Percentiles rank a stretch among this genome's conserved stretches.
Conservation (phyloP, 2,888 invertebrate genomes). For the Trachelus iudaicus region DNA sequence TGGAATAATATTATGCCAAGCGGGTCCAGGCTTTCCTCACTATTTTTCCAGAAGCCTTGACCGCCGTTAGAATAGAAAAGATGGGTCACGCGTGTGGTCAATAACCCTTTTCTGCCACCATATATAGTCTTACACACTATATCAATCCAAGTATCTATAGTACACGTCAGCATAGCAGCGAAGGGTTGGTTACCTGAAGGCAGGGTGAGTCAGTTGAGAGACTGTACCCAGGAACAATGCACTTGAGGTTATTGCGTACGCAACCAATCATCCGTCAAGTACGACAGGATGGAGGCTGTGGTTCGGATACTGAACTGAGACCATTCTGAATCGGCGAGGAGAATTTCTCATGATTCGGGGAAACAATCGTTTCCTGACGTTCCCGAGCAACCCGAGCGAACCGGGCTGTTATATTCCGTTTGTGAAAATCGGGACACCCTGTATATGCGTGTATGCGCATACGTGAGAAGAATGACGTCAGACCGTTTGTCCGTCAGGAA, state of each 20-base stretch:
- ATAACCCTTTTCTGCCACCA: background rate
- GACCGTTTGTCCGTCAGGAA: background rate
- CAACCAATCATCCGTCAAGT: background rate
- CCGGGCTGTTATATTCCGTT: background rate
- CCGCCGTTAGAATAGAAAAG: background rate
- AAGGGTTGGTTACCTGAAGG: background rate
- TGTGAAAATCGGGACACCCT: background rate
- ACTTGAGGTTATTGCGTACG: background rate
- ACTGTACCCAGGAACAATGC: background rate
- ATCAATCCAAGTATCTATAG: background rate
- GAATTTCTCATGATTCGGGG: background rate
- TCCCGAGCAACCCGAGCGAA: background rate
- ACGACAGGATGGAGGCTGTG: background rate
- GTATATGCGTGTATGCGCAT: background rate
- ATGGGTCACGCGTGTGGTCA: background rate
- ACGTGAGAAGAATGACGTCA: background rate
- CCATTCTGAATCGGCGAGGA: background rate
- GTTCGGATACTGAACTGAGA: background rate
- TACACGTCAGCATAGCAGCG: background rate
- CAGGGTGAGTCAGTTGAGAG: background rate
- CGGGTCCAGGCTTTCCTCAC: constrained; percentile 33
- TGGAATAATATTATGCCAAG: constrained; percentile 54
- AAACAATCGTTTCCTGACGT: background rate
- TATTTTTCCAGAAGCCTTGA: constrained; percentile 18
- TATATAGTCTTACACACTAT: background rate